A percentile compares a stretch with the other conserved stretches of the same genome.
phyloP scores from a whole-genome alignment of 2,113 vertebrate species.

The Calidris pugnax region DNA sequence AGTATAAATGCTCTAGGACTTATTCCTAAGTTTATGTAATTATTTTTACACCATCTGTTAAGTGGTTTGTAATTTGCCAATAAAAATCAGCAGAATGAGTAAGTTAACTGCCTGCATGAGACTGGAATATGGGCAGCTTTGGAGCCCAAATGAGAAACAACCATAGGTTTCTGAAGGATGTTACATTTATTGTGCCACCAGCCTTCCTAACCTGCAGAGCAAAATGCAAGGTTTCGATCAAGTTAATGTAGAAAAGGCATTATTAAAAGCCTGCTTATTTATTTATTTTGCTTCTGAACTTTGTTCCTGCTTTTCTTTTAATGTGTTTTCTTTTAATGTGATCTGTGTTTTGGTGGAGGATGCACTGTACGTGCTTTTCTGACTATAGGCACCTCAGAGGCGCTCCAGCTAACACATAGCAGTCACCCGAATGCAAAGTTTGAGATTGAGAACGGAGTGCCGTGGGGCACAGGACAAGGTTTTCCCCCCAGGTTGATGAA shows the following conservation, averaged over 20 bases:
- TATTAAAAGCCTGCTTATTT: neutral
- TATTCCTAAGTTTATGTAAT: neutral
- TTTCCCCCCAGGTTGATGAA: conserved; percentile 34
- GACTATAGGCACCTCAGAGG: neutral
- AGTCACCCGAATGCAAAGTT: neutral
- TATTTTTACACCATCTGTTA: neutral
- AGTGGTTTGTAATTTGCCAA: neutral
- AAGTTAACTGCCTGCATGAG: neutral
- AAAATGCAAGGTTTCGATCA: neutral
- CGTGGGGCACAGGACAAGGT: neutral
- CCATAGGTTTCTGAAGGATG: neutral
- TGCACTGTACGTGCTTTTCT: fast-evolving
- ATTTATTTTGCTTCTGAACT: neutral
- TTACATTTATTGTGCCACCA: neutral
- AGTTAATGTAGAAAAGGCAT: neutral
- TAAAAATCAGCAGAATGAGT: neutral
- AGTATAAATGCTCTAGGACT: neutral
- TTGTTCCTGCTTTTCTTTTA: neutral
- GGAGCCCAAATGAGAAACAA: neutral
- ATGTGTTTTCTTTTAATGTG: neutral
- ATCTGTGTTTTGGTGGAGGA: neutral
- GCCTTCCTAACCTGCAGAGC: neutral
- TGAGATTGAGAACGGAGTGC: neutral
- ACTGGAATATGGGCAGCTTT: neutral
- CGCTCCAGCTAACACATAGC: neutral